A percentile compares a stretch with the other conserved stretches of the same genome.
These are phyloP conservation scores for Porites lutea DNA, from an alignment of 64 coral and sea anemone genomes.

Conservation along the genomic window DNA sequence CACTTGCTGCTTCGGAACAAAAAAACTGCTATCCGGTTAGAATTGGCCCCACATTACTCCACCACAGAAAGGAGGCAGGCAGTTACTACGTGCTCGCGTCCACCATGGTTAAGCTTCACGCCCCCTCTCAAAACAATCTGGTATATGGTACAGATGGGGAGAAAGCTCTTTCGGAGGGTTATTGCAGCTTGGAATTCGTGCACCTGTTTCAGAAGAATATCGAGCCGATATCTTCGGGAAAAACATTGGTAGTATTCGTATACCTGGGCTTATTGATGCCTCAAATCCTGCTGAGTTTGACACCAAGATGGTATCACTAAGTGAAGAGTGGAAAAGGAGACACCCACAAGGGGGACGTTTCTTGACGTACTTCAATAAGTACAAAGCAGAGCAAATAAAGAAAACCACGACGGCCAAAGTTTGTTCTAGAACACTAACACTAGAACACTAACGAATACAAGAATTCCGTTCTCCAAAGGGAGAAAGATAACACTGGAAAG, in stretches of 20 bases:
- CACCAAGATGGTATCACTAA: not conserved
- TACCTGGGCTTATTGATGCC: slow-evolving; percentile 38
- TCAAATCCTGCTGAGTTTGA: slow-evolving; percentile 57
- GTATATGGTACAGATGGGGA: slow-evolving; percentile 60
- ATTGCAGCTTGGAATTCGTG: slow-evolving; percentile 29
- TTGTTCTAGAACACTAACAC: slow-evolving; percentile 55
- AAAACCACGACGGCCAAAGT: slow-evolving; percentile 57
- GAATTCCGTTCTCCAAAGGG: slow-evolving; percentile 62
- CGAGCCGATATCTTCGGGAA: slow-evolving; percentile 72
- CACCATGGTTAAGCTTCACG: slow-evolving; percentile 72
- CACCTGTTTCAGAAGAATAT: slow-evolving; percentile 21
- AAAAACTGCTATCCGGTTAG: slow-evolving; percentile 40
- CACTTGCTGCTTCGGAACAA: slow-evolving; percentile 53
- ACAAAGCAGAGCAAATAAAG: slow-evolving; percentile 58
- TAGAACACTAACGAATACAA: slow-evolving; percentile 65
- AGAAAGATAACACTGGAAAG: slow-evolving; percentile 44
- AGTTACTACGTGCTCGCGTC: slow-evolving; percentile 66
- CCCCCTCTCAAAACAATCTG: slow-evolving; percentile 39
- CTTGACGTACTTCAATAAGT: slow-evolving; percentile 45
- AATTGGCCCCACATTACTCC: slow-evolving; percentile 67
- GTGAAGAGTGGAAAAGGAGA: slow-evolving; percentile 10
- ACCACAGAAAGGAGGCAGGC: slow-evolving; percentile 60
- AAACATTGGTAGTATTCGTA: slow-evolving; percentile 10
- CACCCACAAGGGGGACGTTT: slow-evolving; percentile 45
- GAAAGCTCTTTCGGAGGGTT: slow-evolving; percentile 51